phyloP scores from a whole-genome alignment of 2,888 invertebrate genomes.

The Lasiommata megera region DNA sequence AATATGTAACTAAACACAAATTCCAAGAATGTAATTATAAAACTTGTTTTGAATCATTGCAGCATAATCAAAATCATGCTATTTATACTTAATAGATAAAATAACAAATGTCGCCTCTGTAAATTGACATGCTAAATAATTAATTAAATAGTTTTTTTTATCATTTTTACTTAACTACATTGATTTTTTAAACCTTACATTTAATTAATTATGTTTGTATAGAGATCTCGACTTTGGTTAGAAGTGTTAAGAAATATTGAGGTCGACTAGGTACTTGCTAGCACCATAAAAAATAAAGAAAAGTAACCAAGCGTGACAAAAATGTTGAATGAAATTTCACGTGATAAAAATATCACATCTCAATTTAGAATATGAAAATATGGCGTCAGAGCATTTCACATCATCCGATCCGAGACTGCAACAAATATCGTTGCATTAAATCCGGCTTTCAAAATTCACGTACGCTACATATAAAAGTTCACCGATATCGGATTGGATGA shows the following conservation, averaged over 20 bases:
- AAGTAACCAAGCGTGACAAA: conserved; percentile 2
- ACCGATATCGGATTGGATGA: background rate
- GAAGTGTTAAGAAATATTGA: conserved; percentile 5
- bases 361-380: conserved; percentile 75
- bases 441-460: no score
- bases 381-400: conserved; percentile 37
- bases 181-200: background rate
- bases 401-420: background rate
- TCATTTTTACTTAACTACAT: no score
- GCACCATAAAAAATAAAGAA: conserved; percentile 2
- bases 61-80: no score
- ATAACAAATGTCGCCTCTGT: no score
- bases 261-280: background rate
- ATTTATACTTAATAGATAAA: no score
- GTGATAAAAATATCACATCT: conserved; percentile 74
- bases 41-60: no score
- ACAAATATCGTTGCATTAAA: background rate
- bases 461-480: no score
- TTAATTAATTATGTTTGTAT: background rate
- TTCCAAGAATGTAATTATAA: no score
- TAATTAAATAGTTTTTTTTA: background rate
- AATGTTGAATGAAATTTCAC: conserved; percentile 34
- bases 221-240: conserved; percentile 10
- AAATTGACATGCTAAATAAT: no score
- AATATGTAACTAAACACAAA: no score